Evolutionary conservation across 1,140 invertebrate genomes (phyloP).

Genomic region (Magallana ariakensis): DNA sequence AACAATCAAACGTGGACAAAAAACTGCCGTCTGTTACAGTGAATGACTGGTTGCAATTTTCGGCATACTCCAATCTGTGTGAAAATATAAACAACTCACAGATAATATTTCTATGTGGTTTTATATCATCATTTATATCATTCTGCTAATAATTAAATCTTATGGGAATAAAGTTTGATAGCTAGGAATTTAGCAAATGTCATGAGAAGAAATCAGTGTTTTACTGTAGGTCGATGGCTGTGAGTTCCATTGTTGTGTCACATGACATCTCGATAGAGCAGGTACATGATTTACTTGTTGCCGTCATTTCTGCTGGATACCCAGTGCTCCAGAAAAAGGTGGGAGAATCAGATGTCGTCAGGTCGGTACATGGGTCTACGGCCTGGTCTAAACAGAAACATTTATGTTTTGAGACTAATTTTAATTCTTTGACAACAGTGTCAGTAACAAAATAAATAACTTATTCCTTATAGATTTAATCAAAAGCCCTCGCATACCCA

Average conservation of each 20-base stretch:
- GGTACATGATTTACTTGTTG: slow-evolving; percentile 14
- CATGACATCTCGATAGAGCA: slow-evolving; percentile 47
- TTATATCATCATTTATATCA: too few relatives aligned
- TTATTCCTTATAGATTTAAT: neutral
- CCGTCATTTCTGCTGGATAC: slow-evolving; percentile 1
- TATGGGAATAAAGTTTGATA: too few relatives aligned
- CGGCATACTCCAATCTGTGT: neutral
- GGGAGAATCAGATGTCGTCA: slow-evolving; percentile 41
- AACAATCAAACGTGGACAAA: slow-evolving; percentile 23
- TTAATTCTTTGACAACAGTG: too few relatives aligned
- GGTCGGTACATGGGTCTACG: slow-evolving; percentile 40
- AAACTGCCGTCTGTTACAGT: neutral
- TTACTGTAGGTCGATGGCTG: slow-evolving; percentile 41
- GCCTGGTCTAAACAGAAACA: slow-evolving; percentile 38
- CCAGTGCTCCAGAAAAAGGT: slow-evolving; percentile 48
- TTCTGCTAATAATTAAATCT: too few relatives aligned
- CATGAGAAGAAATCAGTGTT: too few relatives aligned
- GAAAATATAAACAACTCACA: too few relatives aligned
- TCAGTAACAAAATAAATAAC: neutral
- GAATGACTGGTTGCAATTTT: slow-evolving; percentile 23
- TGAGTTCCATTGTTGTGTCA: slow-evolving; percentile 11
- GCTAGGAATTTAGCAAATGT: too few relatives aligned
- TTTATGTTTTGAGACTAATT: too few relatives aligned
- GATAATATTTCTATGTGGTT: too few relatives aligned
- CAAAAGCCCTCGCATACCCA: neutral